Base-by-base conservation (phyloP, 2,113 vertebrate genomes). In the Pica pica region DNA sequence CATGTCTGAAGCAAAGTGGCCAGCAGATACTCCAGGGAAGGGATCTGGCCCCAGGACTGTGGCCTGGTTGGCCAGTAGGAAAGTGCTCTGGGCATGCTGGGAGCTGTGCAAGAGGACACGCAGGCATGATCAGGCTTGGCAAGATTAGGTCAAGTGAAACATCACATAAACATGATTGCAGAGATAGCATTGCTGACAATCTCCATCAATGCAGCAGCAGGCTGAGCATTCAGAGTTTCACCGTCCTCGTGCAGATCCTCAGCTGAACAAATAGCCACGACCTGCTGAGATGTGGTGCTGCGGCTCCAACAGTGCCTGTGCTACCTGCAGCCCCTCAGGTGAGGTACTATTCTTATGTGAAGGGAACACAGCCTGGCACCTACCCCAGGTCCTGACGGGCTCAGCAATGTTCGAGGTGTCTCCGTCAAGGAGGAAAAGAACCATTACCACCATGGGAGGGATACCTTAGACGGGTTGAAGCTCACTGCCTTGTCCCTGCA, bases 101-200 rank as follows among this genome's bases (percentile, higher is more conserved):
- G 67, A 92, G 79, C 71, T 53, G 63, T 56, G n/a, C 59, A 77
- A 68, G 71, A 65, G 44, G 28, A 71, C 67, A 83, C 49, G 30
- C 33, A 73, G 57, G 71, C 53, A 52, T 30, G 89, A 83, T 77
- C 67, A 77, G 55, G 63, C 71, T 92, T 52, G 83, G 71, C 76
- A 92, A 92, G 89, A 90, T 76, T 33, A 93, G 83, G 67, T 83
- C 89, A 95, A 60, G 61, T 52, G 74, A 90, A 92, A 88, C 50
- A 75, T 31, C 0, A 0, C 61, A 86, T 42, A 79, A 90, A 76
- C 67, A 10, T 31, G 57, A 90, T 20, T 52, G 79, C 49, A 88
- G 49, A 64, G 68, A 77, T 61, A 63, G 16, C 79, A 69, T 83
- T 61, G 20, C 63, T 80, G 87, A 57, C 59, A 37, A 73, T 71